These are phyloP conservation scores for Gymnopithys bicolor DNA, from an alignment of 2,797 vertebrate species.

Conservation along the genomic window DNA sequence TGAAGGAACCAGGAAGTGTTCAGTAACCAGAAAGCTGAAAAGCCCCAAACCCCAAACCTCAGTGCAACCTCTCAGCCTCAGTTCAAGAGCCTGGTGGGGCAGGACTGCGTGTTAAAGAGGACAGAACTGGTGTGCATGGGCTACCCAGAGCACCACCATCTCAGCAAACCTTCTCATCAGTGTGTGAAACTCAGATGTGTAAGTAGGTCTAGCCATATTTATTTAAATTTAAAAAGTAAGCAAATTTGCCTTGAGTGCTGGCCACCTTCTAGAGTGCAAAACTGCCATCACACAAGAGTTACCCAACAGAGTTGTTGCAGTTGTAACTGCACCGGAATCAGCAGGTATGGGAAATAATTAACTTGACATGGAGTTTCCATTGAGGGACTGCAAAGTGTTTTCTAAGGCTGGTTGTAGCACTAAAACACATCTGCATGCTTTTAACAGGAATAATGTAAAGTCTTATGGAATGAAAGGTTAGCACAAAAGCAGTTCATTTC, in stretches of 20 bases:
- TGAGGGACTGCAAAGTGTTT: not conserved
- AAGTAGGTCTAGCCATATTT: not conserved
- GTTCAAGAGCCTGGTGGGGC: not conserved
- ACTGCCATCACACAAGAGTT: not conserved
- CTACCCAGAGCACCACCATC: not conserved
- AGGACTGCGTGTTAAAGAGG: not conserved
- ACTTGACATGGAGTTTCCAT: not conserved
- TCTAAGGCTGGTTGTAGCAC: not conserved
- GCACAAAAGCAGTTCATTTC: not conserved
- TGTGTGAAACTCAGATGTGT: not conserved
- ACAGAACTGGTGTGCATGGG: not conserved
- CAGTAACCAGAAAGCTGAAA: not conserved
- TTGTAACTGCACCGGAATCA: not conserved
- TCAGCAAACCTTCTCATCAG: not conserved
- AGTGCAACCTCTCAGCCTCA: not conserved
- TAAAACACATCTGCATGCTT: not conserved
- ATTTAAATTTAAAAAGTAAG: not conserved
- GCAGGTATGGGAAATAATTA: not conserved
- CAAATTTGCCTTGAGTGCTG: not conserved
- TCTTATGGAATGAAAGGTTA: not conserved
- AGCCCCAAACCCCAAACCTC: not conserved
- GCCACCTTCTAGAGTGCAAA: not conserved
- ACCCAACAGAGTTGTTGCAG: not conserved
- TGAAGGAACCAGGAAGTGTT: not conserved
- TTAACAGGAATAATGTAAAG: not conserved